These are phyloP conservation scores for Morpho helenor DNA, from an alignment of 2,888 invertebrate species.

Conservation along the genomic window DNA sequence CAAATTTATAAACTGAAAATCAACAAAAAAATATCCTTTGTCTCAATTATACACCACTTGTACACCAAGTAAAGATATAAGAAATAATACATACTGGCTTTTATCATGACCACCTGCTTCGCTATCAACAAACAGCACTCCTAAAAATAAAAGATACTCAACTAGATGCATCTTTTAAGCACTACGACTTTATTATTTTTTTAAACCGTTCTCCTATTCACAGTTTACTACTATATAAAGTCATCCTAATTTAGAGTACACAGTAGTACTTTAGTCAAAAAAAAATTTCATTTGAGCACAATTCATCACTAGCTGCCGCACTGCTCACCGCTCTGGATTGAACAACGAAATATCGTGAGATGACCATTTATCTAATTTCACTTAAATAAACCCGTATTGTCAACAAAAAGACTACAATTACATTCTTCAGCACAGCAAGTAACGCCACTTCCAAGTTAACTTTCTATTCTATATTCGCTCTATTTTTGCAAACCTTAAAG, in stretches of 20 bases:
- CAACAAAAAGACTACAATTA: slow-evolving; percentile 66
- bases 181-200: slow-evolving; percentile 6
- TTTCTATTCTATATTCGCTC: slow-evolving; percentile 37
- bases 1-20: background rate
- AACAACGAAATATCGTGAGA: slow-evolving; percentile 64
- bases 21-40: background rate
- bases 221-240: slow-evolving; percentile 34
- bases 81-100: slow-evolving; percentile 61
- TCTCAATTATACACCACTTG: background rate
- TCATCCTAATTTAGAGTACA: slow-evolving; percentile 61
- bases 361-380: slow-evolving; percentile 79
- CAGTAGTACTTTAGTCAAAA: slow-evolving; percentile 31
- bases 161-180: slow-evolving; percentile 48
- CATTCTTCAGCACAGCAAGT: slow-evolving; percentile 50
- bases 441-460: slow-evolving; percentile 32
- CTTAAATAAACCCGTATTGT: slow-evolving; percentile 76
- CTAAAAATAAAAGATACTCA: slow-evolving; percentile 52
- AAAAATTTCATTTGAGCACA: slow-evolving; percentile 32
- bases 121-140: slow-evolving; percentile 48
- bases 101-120: slow-evolving; percentile 66
- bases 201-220: slow-evolving; percentile 9
- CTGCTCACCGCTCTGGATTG: slow-evolving; percentile 44
- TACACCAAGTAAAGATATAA: slow-evolving; percentile 1
- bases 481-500: slow-evolving; percentile 41
- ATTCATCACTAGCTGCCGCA: slow-evolving; percentile 36